Percentiles rank a stretch among this genome's conserved stretches.
phyloP scores from a whole-genome alignment of 2,113 vertebrate genomes.

The Brachirus orientalis region DNA sequence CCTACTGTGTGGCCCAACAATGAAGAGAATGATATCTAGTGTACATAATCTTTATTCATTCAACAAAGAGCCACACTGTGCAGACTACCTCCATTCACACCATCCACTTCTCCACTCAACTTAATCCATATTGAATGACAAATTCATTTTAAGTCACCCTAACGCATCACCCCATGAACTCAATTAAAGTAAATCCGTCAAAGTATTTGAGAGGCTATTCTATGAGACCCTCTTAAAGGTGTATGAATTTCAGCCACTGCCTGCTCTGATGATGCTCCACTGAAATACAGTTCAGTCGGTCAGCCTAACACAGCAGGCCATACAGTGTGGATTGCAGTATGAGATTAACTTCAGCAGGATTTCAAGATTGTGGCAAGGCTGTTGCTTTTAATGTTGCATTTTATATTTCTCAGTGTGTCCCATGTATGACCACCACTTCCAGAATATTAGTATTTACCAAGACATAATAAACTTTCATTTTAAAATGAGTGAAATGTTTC shows the following conservation, averaged over 20 bases:
- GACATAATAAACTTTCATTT: too few relatives aligned
- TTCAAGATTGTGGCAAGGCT: constrained; percentile 11
- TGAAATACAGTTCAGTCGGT: background rate
- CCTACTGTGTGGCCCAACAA: constrained; percentile 31
- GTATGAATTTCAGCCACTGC: background rate
- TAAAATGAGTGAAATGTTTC: too few relatives aligned
- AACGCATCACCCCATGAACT: constrained; percentile 16
- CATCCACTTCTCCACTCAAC: constrained; percentile 31
- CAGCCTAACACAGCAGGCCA: background rate
- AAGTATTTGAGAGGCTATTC: constrained; percentile 21
- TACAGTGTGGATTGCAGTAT: too few relatives aligned
- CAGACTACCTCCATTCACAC: constrained; percentile 32
- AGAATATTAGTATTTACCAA: too few relatives aligned
- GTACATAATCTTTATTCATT: constrained; percentile 52
- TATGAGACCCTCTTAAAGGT: constrained; percentile 4
- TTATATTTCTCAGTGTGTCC: background rate
- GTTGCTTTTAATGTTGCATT: background rate
- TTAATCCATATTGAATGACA: constrained; percentile 44
- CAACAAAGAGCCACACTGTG: constrained; percentile 21
- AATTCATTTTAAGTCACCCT: constrained; percentile 29
- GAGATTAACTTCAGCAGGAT: background rate
- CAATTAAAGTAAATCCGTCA: constrained; percentile 22
- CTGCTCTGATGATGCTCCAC: too few relatives aligned
- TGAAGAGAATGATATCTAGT: constrained; percentile 38
- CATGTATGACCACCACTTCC: too few relatives aligned